Base-by-base conservation (phyloP, 1,140 invertebrate species). In the Scaptomyza graminum region DNA sequence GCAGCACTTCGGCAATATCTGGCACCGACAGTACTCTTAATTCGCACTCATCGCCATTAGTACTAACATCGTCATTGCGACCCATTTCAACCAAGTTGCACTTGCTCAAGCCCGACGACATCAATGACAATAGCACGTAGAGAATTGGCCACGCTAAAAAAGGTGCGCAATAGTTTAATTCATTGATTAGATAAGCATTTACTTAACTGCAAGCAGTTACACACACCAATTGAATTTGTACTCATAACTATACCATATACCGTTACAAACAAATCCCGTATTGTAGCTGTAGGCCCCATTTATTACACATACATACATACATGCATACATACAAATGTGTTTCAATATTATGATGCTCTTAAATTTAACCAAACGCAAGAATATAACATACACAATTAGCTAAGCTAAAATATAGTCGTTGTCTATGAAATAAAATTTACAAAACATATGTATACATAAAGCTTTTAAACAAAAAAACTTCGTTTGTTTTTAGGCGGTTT, bases 31-130 rank as follows among this genome's bases (percentile, higher is more conserved):
- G 44, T 28, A 59, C 39, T 34, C n/a, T 34, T 12, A 34, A 81
- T 54, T 60, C 34, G 41, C 55, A 47, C 37, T 76, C 80, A 70
- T 76, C 75, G 52, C 39, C 75, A 63, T 60, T 63, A n/a, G n/a
- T n/a, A 59, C 62, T 80, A 69, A 79, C 83, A 66, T 74, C 78
- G 44, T 70, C 79, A 76, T 57, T 75, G 64, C 76, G 85, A 67
- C 84, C 84, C 84, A 89, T 90, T 68, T 90, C 90, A 41, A 91
- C 90, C 41, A 91, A 90, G 63, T 67, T 91, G 68, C 90, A 90
- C 47, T 69, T 88, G 43, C 71, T 91, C 39, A 83, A 74, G 55
- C 55, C 72, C 43, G 68, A 79, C 43, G 68, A 79, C 44, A 74
- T 59, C 37, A 61, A 62, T 22, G 56, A 64, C n/a, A 56, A 59